Evolutionary conservation across 2,888 invertebrate genomes (phyloP).

Genomic region (Nezara viridula): DNA sequence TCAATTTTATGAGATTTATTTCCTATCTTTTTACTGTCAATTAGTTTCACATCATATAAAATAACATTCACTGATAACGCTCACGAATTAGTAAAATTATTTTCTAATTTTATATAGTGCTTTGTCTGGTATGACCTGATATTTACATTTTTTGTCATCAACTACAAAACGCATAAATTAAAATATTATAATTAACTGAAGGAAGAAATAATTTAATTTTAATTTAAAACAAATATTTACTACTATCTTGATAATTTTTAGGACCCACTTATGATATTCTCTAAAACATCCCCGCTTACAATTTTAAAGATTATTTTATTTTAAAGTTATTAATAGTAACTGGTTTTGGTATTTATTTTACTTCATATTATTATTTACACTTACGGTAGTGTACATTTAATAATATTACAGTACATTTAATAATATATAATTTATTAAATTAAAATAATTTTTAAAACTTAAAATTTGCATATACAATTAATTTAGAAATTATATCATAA

Average conservation of each 20-base stretch:
- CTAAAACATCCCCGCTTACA: not conserved
- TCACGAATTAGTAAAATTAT: not conserved
- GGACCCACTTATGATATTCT: too few relatives aligned
- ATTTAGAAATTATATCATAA: not conserved
- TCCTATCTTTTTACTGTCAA: not conserved
- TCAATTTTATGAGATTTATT: not conserved
- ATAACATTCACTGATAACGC: not conserved
- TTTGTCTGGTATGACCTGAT: not conserved
- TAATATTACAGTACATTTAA: too few relatives aligned
- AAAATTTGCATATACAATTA: not conserved
- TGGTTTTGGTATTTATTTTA: not conserved
- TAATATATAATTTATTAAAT: too few relatives aligned
- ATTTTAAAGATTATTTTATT: not conserved
- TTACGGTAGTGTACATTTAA: not conserved
- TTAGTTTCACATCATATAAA: not conserved
- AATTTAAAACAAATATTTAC: too few relatives aligned
- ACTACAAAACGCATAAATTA: not conserved
- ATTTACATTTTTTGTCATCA: not conserved
- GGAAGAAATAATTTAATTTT: not conserved
- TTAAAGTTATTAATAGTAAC: not conserved
- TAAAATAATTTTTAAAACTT: not conserved
- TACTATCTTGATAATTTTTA: too few relatives aligned
- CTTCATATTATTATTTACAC: not conserved
- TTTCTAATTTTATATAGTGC: not conserved
- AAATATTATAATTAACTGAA: not conserved